These are phyloP conservation scores for Drosophila mojavensis DNA, from an alignment of 1,140 invertebrate species.

Conservation along the genomic window DNA sequence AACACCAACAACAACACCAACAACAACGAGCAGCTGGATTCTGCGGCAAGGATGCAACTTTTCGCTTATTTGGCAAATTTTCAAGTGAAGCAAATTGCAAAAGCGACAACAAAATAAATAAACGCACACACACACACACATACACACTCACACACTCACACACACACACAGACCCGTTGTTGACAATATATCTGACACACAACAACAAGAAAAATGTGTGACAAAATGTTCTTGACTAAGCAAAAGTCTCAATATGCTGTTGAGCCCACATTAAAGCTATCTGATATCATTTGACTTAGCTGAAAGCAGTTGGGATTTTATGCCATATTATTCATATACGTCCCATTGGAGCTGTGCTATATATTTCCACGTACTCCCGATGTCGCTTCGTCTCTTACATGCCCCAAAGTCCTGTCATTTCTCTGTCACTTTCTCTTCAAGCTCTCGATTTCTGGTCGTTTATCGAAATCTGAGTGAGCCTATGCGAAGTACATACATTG, in stretches of 20 bases:
- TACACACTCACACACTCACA: not conserved
- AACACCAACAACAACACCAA: conserved; percentile 19
- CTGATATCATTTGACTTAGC: too few relatives aligned
- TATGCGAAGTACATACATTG: too few relatives aligned
- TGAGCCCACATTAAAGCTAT: too few relatives aligned
- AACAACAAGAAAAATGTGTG: conserved; percentile 15
- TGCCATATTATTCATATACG: too few relatives aligned
- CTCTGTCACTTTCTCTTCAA: too few relatives aligned
- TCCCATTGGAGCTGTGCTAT: too few relatives aligned
- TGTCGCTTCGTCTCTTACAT: too few relatives aligned
- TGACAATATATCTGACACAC: conserved; percentile 17
- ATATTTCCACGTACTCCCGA: too few relatives aligned
- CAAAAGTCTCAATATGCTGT: conserved; percentile 11
- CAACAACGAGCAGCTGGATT: conserved; percentile 7
- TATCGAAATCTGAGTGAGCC: too few relatives aligned
- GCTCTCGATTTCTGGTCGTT: too few relatives aligned
- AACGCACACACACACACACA: conserved; percentile 43
- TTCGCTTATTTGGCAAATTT: conserved; percentile 77
- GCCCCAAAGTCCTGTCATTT: too few relatives aligned
- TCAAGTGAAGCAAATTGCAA: conserved; percentile 70
- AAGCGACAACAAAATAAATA: conserved; percentile 63
- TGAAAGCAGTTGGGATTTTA: too few relatives aligned
- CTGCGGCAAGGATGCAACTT: conserved; percentile 54
- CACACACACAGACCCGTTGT: not conserved
- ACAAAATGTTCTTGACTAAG: not conserved